These are phyloP conservation scores for Temnothorax longispinosus DNA, from an alignment of 1,140 invertebrate species.

Conservation along the genomic window DNA sequence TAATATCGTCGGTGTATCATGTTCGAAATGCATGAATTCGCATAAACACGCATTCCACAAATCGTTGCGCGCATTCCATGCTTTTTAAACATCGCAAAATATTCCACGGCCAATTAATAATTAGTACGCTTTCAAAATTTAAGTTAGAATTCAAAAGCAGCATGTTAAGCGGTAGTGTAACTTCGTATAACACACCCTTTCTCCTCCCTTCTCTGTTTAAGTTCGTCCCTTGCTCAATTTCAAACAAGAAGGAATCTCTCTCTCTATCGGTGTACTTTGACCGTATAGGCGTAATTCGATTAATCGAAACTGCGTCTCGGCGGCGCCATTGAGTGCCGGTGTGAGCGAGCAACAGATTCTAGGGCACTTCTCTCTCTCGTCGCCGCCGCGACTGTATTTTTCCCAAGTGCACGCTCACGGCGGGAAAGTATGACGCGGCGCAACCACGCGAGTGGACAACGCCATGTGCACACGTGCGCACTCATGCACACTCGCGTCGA, in stretches of 20 bases:
- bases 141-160: neutral
- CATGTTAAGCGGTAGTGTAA: neutral
- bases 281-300: constrained; percentile 34
- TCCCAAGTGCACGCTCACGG: constrained; percentile 32
- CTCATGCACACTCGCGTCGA: neutral
- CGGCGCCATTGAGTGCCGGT: constrained; percentile 22
- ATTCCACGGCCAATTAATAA: neutral
- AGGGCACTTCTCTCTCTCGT: constrained; percentile 1
- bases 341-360: constrained; percentile 32
- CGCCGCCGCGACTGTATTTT: constrained; percentile 47
- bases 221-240: neutral
- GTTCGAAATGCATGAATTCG: neutral
- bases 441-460: constrained; percentile 3
- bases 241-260: neutral
- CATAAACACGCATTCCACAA: neutral
- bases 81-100: neutral
- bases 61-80: neutral
- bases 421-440: constrained; percentile 40
- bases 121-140: neutral
- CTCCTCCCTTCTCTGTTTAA: neutral
- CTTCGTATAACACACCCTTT: neutral
- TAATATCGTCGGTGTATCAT: neutral
- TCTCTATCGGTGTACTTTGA: constrained; percentile 1
- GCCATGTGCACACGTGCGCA: neutral
- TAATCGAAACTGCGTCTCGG: constrained; percentile 38